Evolutionary conservation across 2,888 invertebrate species (phyloP), one percentile per base, ranked within the genome.

Genomic region (Apodemia zela): DNA sequence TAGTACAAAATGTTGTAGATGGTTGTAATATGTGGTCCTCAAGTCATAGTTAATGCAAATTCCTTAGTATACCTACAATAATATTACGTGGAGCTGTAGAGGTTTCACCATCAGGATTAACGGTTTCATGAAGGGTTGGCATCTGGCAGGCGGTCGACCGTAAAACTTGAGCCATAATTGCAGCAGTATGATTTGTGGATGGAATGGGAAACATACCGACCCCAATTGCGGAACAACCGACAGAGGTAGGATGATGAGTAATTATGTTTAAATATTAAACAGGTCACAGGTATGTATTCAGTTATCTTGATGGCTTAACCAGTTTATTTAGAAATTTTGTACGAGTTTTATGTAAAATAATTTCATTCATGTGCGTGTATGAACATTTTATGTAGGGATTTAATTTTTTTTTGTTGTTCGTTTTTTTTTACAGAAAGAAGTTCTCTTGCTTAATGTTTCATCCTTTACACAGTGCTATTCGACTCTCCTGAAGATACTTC

Each of bases 191-290:
- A 57, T 57, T 57, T 57, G 54, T 57, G 25, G 29, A n/a, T 21
- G 54, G 45, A 47, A 47, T 7, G 54, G 29, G 29, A 25, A 54
- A 54, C 54, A 29, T 57, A 54, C 54, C 54, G 54, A n/a, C 54
- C 54, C 15, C 13, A 29, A 29, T 57, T 57, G 11, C 54, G 54
- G 25, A 29, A 57, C 54, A 57, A 57, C 45, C 45, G 45, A 47
- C 45, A 57, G 29, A 29, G 25, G 25, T 15, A 57, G 54, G 54
- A 25, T 57, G 54, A 57, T 29, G 25, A 57, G 29, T 57, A 57
- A 57, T 57, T 25, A 25, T 57, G 57, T 29, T 57, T 7, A 57
- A 57, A 57, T 57, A 57, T 57, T 57, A 57, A 57, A 57, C 57
- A 57, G 29, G 57, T 57, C 57, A 57, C 54, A 25, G 54, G 29